A percentile compares a stretch with the other conserved stretches of the same genome.
Conservation (phyloP, 64 coral and sea anemone genomes). For the Astreopora myriophthalma region DNA sequence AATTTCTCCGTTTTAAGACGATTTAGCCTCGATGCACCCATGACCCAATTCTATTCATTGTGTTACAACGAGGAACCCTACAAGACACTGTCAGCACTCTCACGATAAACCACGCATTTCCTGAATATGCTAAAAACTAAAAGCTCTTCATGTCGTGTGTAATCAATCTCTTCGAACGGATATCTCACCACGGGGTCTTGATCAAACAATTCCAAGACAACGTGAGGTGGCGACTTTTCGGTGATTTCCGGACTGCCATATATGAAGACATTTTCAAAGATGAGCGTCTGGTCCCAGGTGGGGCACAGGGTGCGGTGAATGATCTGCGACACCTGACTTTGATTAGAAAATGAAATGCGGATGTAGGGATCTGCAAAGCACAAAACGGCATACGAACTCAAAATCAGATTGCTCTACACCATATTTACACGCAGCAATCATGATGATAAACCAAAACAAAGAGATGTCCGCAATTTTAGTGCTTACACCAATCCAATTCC, state of each 20-base stretch:
- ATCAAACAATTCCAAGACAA: constrained; percentile 93
- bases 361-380: constrained; percentile 83
- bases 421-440: too few species aligned
- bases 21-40: too few species aligned
- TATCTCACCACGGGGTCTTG: constrained; percentile 86
- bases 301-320: constrained; percentile 82
- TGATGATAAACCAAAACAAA: too few species aligned
- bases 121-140: too few species aligned
- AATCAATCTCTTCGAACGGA: neutral
- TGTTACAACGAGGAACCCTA: too few species aligned
- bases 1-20: too few species aligned
- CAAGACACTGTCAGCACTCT: too few species aligned
- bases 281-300: constrained; percentile 95
- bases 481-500: too few species aligned
- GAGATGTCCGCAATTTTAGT: too few species aligned
- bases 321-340: constrained; percentile 78
- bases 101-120: too few species aligned
- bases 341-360: constrained; percentile 74
- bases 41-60: too few species aligned
- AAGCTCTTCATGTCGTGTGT: neutral
- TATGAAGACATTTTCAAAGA: constrained; percentile 85
- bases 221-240: constrained; percentile 73
- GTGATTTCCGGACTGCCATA: constrained; percentile 84
- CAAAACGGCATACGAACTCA: neutral
- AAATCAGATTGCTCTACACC: neutral